These are phyloP conservation scores for Syngnathus typhle DNA, from an alignment of 2,113 vertebrate species.

Conservation along the genomic window DNA sequence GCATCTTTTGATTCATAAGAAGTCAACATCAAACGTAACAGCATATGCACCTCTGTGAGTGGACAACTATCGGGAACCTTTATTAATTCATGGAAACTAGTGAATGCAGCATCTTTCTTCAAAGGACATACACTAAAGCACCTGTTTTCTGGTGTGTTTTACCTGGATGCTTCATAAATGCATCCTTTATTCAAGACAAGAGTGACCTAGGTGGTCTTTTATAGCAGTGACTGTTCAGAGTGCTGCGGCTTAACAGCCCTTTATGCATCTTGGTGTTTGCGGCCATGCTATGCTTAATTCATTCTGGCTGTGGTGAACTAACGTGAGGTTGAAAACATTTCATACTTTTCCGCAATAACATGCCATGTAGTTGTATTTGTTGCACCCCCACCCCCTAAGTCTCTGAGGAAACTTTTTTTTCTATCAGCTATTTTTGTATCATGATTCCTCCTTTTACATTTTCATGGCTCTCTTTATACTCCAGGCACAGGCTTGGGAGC, in stretches of 20 bases:
- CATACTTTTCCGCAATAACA: constrained; percentile 23
- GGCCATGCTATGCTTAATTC: neutral
- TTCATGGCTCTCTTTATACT: neutral
- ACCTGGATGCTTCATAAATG: constrained; percentile 48
- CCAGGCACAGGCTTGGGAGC: neutral
- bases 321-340: constrained; percentile 30
- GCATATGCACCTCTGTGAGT: constrained; percentile 38
- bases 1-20: constrained; percentile 34
- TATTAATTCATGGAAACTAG: constrained; percentile 67
- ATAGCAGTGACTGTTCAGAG: constrained; percentile 21
- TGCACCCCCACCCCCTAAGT: neutral
- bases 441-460: constrained; percentile 1
- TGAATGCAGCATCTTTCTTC: constrained; percentile 36
- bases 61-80: constrained; percentile 49
- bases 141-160: constrained; percentile 36
- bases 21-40: constrained; percentile 40
- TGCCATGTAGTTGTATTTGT: constrained; percentile 33
- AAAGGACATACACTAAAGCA: constrained; percentile 20
- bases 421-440: neutral
- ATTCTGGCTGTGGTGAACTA: constrained; percentile 16
- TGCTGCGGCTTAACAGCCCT: constrained; percentile 8
- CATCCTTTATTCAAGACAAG: constrained; percentile 24
- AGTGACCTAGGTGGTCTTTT: constrained; percentile 33
- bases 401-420: neutral
- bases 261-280: neutral